Conservation (phyloP, 1,140 invertebrate species). For the Ceratina calcarata region DNA sequence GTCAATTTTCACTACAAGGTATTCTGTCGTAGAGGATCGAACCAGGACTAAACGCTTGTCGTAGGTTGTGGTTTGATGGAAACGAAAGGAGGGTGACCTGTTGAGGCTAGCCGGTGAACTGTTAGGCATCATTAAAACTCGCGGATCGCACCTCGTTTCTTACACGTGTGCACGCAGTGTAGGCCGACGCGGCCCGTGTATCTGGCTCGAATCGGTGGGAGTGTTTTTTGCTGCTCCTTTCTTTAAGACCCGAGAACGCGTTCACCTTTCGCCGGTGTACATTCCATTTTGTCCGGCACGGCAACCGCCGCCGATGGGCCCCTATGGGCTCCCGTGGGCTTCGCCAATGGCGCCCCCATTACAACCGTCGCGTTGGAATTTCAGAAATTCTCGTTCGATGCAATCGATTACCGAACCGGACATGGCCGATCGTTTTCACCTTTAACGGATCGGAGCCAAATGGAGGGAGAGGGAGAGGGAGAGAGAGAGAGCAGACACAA, state of each 20-base stretch:
- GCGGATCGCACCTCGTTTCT: neutral
- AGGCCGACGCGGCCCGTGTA: slow-evolving; percentile 28
- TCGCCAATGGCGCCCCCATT: slow-evolving; percentile 48
- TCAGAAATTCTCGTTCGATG: slow-evolving; percentile 56
- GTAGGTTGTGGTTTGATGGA: slow-evolving; percentile 1
- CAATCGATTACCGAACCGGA: slow-evolving; percentile 63
- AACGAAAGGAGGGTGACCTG: neutral
- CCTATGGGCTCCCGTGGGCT: slow-evolving; percentile 37
- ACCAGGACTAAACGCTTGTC: neutral
- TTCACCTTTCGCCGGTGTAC: slow-evolving; percentile 64
- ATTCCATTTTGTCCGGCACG: slow-evolving; percentile 55
- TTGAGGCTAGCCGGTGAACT: neutral
- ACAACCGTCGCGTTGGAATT: slow-evolving; percentile 45
- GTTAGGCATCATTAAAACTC: neutral
- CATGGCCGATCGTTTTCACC: slow-evolving; percentile 50
- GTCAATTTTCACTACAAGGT: too few species aligned
- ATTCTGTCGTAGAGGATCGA: neutral
- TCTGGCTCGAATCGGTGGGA: neutral
- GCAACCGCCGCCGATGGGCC: slow-evolving; percentile 5
- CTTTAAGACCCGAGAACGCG: slow-evolving; percentile 60
- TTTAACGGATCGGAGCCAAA: slow-evolving; percentile 4
- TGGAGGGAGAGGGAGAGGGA: neutral
- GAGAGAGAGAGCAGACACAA: neutral
- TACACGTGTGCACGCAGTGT: neutral
- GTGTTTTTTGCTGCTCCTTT: slow-evolving; percentile 47